Evolutionary conservation across 2,113 vertebrate species (phyloP).

Genomic region (Epinephelus cyanopodus): DNA sequence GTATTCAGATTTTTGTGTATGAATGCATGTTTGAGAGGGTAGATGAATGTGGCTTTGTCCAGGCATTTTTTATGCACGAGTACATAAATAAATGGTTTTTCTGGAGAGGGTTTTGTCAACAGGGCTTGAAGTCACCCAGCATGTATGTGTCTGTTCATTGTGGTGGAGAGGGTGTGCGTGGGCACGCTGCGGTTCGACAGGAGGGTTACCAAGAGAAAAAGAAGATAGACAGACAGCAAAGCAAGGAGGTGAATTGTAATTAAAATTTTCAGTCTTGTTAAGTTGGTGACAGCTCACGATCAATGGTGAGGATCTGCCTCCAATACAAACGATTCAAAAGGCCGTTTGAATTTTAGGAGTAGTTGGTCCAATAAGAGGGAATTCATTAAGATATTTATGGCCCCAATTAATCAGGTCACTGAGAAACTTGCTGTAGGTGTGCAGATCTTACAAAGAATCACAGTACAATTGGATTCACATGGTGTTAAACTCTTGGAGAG

Average conservation of each 20-base stretch:
- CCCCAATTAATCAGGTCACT: conserved; percentile 81
- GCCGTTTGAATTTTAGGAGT: conserved; percentile 69
- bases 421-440: conserved; percentile 65
- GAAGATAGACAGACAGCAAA: conserved; percentile 64
- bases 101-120: conserved; percentile 49
- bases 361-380: conserved; percentile 63
- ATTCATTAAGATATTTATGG: conserved; percentile 83
- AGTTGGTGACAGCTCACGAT: conserved; percentile 81
- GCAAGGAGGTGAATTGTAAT: conserved; percentile 78
- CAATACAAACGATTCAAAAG: conserved; percentile 74
- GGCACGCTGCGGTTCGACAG: conserved; percentile 21
- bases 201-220: conserved; percentile 25
- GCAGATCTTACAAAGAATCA: conserved; percentile 33
- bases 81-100: conserved; percentile 30
- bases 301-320: conserved; percentile 76
- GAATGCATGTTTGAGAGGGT: conserved; percentile 7
- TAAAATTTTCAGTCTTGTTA: conserved; percentile 82
- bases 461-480: conserved; percentile 20
- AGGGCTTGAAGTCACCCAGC: conserved; percentile 33
- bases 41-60: conserved; percentile 47
- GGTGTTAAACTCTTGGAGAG: neutral
- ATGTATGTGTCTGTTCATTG: conserved; percentile 25
- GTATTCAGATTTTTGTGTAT: conserved; percentile 18
- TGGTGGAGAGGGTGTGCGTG: conserved; percentile 8
- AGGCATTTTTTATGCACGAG: conserved; percentile 4